Base-by-base conservation (phyloP, 2,888 invertebrate species). In the Pheosia gnoma region DNA sequence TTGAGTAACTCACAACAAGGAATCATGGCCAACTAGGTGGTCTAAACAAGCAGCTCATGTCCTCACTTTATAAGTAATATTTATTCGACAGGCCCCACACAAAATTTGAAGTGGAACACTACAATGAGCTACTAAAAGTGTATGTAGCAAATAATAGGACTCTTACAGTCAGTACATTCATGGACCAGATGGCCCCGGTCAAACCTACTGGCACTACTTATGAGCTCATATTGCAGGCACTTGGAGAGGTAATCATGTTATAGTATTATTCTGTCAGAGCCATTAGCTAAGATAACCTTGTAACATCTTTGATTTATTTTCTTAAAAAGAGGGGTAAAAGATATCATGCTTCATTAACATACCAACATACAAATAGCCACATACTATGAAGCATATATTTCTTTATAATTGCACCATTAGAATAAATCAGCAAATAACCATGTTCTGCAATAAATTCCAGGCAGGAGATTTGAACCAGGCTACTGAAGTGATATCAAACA, bases 381-480 rank as follows among this genome's bases (percentile, higher is more conserved):
- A 25, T 25, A 25, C 25, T 25, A 25, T 25, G 2, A 25, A 25
- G 2, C 2, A 25, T 25, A 25, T 25, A 25, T 25, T 25, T 25
- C 25, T 25, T 25, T 25, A 25, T 25, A 25, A 25, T 25, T 25
- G 25, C 2, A 2, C 25, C 25, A 25, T 25, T 25, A 25, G 1
- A 25, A 1, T 8, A 8, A 41, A 8, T 43, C 8, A 2, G 7
- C 9, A 43, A 9, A 9, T 4, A 3, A 10, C 9, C 9, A 4
- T 43, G 9, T 43, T 43, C 9, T 4, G n/a, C n/a, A n/a, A 43
- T 43, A 9, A 43, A 43, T 51, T 74, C 57, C 63, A 93, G 94
- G 87, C 83, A 7, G 96, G 95, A 11, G 94, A 96, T 74, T 79
- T 95, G 25, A 89, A 94, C 45, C 94, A 95, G 76, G 93, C 95